phyloP scores from a whole-genome alignment of 1,140 invertebrate genomes.

The Proales similis region DNA sequence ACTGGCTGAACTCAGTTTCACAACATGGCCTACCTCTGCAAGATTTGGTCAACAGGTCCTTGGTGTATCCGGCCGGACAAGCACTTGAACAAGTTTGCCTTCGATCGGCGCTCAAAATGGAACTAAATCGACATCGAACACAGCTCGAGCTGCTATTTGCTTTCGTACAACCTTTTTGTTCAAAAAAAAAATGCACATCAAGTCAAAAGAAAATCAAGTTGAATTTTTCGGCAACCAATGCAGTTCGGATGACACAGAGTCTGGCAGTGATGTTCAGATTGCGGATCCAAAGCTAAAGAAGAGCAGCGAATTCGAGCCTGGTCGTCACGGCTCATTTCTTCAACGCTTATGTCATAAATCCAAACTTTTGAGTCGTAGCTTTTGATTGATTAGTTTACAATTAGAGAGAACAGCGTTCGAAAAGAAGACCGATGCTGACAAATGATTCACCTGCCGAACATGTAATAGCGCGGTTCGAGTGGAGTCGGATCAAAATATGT shows the following conservation, averaged over 20 bases:
- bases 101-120: background rate
- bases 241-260: constrained; percentile 18
- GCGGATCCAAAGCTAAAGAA: background rate
- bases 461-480: constrained; percentile 26
- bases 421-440: too few relatives aligned
- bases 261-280: background rate
- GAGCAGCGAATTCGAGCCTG: constrained; percentile 16
- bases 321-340: background rate
- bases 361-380: constrained; percentile 20
- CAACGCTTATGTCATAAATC: constrained; percentile 27
- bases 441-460: too few relatives aligned
- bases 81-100: constrained; percentile 6
- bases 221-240: constrained; percentile 33
- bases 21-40: too few relatives aligned
- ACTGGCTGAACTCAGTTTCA: too few relatives aligned
- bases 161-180: too few relatives aligned
- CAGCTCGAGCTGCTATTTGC: constrained; percentile 21
- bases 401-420: too few relatives aligned
- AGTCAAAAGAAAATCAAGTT: too few relatives aligned
- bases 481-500: constrained; percentile 9
- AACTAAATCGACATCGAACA: constrained; percentile 25
- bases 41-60: too few relatives aligned
- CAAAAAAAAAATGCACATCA: too few relatives aligned
- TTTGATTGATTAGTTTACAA: too few relatives aligned
- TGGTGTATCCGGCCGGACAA: constrained; percentile 13